Conservation (phyloP, 2,888 invertebrate species). For the Clistopyga incitator region DNA sequence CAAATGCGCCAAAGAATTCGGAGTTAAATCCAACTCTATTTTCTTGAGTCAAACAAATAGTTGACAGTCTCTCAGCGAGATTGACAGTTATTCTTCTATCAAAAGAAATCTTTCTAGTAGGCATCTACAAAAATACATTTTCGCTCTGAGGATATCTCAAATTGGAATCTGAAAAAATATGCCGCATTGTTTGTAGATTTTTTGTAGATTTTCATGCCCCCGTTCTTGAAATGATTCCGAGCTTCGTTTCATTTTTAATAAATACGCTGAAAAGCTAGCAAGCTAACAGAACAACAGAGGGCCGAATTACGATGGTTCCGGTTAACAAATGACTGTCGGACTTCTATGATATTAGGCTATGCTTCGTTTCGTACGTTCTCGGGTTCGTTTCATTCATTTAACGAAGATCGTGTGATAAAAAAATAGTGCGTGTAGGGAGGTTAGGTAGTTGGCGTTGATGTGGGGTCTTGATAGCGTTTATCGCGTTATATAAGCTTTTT, state of each 20-base stretch:
- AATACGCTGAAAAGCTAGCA: not conserved
- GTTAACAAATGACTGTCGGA: conserved; percentile 34
- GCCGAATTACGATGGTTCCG: conserved; percentile 23
- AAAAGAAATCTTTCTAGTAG: no score
- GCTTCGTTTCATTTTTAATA: not conserved
- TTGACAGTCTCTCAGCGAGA: no score
- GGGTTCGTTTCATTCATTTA: conserved; percentile 52
- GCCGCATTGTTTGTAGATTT: no score
- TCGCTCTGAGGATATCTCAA: no score
- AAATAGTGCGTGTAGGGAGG: not conserved
- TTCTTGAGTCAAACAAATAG: no score
- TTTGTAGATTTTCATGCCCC: not conserved
- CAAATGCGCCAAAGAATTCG: no score
- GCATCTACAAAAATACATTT: no score
- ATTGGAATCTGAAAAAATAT: no score
- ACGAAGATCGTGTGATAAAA: conserved; percentile 49
- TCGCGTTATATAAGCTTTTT: conserved; percentile 35
- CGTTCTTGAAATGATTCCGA: not conserved
- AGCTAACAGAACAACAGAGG: not conserved
- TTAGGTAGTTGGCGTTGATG: conserved; percentile 1
- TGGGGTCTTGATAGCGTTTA: conserved; percentile 27
- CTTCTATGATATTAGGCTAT: not conserved
- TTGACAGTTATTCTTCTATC: no score
- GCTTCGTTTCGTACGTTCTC: conserved; percentile 14
- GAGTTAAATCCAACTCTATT: no score